phyloP scores from a whole-genome alignment of 2,113 vertebrate genomes.

The Equus quagga region DNA sequence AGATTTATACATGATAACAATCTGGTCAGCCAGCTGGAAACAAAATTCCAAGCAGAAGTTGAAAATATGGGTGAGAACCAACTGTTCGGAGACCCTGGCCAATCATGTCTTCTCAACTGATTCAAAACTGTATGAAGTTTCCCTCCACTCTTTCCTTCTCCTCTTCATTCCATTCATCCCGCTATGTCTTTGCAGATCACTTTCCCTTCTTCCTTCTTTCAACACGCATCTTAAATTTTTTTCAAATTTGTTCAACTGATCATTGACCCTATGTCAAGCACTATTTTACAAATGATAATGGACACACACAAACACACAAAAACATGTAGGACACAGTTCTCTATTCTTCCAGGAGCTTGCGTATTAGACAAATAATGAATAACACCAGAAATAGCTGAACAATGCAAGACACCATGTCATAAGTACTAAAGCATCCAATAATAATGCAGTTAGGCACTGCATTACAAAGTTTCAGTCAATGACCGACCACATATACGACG shows the following conservation, averaged over 20 bases:
- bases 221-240: neutral
- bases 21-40: neutral
- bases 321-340: neutral
- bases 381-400: neutral
- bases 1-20: rapidly evolving
- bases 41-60: constrained; percentile 69
- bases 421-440: neutral
- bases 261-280: neutral
- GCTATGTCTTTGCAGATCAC: neutral
- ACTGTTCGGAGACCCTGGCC: neutral
- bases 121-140: neutral
- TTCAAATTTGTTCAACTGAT: neutral
- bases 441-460: too few relatives aligned
- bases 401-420: neutral
- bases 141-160: neutral
- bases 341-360: neutral
- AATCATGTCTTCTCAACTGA: neutral
- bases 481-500: too few relatives aligned
- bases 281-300: neutral
- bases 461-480: too few relatives aligned
- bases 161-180: neutral
- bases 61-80: constrained; percentile 69
- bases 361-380: neutral
- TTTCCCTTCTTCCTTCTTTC: neutral
- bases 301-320: neutral